Evolutionary conservation across 2,888 invertebrate genomes (phyloP).

Genomic region (Lepidocyrtinus sp.): DNA sequence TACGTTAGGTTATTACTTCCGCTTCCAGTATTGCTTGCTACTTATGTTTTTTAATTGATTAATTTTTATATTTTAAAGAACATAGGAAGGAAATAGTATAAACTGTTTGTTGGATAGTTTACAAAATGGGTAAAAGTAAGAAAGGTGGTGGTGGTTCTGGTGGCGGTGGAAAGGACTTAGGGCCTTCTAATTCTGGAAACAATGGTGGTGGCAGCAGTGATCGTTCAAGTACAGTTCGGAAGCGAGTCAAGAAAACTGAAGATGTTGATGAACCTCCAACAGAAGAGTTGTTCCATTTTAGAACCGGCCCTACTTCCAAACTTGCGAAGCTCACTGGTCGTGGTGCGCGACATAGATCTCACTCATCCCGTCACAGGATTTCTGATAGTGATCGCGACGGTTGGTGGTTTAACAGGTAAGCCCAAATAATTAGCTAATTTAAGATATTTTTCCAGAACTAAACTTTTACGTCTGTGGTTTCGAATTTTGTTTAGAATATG

Average conservation of each 20-base stretch:
- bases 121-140: neutral
- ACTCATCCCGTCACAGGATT: conserved; percentile 20
- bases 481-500: neutral
- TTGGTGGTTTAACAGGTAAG: conserved; percentile 54
- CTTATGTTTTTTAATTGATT: too few species aligned
- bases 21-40: neutral
- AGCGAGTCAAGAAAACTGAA: conserved; percentile 29
- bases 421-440: neutral
- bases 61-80: too few species aligned
- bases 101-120: neutral
- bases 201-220: neutral
- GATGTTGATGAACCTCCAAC: conserved; percentile 22
- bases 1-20: neutral
- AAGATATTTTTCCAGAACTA: neutral
- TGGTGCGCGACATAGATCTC: conserved; percentile 39
- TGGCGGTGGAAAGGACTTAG: neutral
- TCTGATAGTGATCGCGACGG: conserved; percentile 35
- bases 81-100: too few species aligned
- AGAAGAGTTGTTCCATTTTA: neutral
- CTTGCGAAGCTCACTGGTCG: neutral
- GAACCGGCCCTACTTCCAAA: neutral
- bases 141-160: neutral
- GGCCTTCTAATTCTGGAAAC: neutral
- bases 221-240: neutral
- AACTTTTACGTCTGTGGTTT: conserved; percentile 10